phyloP scores from a whole-genome alignment of 2,113 vertebrate species.

The Onychostoma macrolepis region DNA sequence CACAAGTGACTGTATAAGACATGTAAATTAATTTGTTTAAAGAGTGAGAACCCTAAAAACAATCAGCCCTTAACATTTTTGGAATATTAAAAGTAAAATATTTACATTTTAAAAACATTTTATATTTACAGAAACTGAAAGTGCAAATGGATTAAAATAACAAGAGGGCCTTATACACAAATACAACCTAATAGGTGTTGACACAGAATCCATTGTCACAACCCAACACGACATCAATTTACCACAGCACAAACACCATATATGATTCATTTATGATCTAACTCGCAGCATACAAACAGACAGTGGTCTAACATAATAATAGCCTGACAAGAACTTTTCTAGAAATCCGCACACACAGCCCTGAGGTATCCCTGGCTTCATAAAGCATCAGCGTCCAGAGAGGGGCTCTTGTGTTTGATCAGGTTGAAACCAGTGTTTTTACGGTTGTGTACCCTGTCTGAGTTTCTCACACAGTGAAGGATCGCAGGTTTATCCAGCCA shows the following conservation, averaged over 20 bases:
- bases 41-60: neutral
- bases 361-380: conserved; percentile 17
- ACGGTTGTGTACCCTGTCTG: conserved; percentile 55
- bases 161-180: neutral
- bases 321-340: neutral
- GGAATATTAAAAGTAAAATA: neutral
- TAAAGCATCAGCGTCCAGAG: conserved; percentile 27
- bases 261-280: neutral
- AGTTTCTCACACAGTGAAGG: conserved; percentile 43
- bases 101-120: neutral
- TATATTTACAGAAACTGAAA: neutral
- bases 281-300: neutral
- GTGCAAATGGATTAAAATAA: neutral
- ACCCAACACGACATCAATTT: neutral
- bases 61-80: neutral
- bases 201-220: neutral
- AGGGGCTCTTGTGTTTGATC: conserved; percentile 42
- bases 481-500: conserved; percentile 47
- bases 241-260: neutral
- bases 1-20: neutral
- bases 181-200: neutral
- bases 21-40: neutral
- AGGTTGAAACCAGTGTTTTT: conserved; percentile 49
- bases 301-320: neutral
- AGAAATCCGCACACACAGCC: neutral